Percentiles rank a stretch among this genome's conserved stretches.
Evolutionary conservation across 2,113 vertebrate genomes (phyloP).

Genomic region (Megaceryle maxima): DNA sequence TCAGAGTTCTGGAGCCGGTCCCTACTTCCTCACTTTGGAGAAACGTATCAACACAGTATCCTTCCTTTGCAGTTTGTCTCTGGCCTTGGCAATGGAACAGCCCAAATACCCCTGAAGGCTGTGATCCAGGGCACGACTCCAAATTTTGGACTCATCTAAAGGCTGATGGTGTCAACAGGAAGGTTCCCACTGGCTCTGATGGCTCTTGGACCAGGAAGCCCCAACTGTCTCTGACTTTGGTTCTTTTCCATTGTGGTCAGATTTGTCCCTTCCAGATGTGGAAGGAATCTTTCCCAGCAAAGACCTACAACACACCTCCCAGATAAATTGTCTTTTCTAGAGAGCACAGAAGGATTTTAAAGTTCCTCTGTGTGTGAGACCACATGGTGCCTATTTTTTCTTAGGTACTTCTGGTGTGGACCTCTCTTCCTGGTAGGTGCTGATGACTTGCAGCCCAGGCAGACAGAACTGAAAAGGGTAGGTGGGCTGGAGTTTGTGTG

Average conservation of each 20-base stretch:
- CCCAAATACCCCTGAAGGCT: not conserved
- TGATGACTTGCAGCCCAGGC: not conserved
- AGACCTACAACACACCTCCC: not conserved
- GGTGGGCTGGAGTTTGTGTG: not conserved
- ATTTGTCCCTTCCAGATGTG: not conserved
- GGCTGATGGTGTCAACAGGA: not conserved
- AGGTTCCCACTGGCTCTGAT: not conserved
- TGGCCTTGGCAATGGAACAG: not conserved
- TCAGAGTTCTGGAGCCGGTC: not conserved
- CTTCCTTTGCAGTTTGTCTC: slow-evolving; percentile 8
- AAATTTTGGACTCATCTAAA: not conserved
- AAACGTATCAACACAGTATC: not conserved
- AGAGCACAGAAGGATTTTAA: not conserved
- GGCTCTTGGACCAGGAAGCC: not conserved
- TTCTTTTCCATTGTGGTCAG: not conserved
- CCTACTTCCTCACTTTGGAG: not conserved
- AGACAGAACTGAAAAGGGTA: not conserved
- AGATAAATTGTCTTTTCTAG: not conserved
- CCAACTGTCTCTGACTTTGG: not conserved
- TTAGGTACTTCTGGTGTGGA: not conserved
- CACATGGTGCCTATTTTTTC: not conserved
- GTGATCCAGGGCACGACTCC: not conserved
- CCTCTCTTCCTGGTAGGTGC: not conserved
- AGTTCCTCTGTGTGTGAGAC: not conserved
- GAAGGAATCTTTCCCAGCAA: not conserved